Percentiles rank a stretch among this genome's conserved stretches.
These are phyloP conservation scores for Enteromius afrohamiltoni DNA, from an alignment of 2,797 vertebrate species.

Conservation along the genomic window DNA sequence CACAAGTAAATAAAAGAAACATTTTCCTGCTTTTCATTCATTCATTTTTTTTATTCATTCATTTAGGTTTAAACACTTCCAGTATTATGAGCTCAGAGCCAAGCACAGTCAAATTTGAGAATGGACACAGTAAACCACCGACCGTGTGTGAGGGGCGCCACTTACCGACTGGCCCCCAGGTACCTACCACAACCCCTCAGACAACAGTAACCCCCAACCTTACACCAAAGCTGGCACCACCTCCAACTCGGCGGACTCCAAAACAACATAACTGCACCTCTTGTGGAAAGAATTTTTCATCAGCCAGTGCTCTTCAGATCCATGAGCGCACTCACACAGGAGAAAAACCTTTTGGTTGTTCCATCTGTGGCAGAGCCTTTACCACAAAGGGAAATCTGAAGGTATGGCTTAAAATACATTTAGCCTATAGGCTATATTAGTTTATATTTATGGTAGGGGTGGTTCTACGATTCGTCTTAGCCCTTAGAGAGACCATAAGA, in stretches of 20 bases:
- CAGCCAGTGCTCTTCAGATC: slow-evolving; percentile 98
- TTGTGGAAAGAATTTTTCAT: slow-evolving; percentile 99
- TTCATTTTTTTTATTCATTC: neutral
- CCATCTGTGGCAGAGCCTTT: slow-evolving; percentile 98
- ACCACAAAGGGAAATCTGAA: slow-evolving; percentile 99
- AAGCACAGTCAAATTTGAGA: slow-evolving; percentile 97
- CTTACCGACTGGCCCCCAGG: slow-evolving; percentile 87
- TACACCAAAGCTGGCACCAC: slow-evolving; percentile 94
- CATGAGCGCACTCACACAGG: slow-evolving; percentile 99
- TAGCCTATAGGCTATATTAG: slow-evolving; percentile 7
- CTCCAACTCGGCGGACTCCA: slow-evolving; percentile 94
- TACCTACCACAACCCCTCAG: slow-evolving; percentile 85
- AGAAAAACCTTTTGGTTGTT: slow-evolving; percentile 99
- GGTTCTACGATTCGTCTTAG: no score
- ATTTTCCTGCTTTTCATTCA: slow-evolving; percentile 71
- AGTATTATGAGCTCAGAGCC: slow-evolving; percentile 89
- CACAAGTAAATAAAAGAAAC: neutral
- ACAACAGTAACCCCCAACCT: slow-evolving; percentile 90
- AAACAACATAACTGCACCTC: slow-evolving; percentile 99
- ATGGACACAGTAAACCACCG: slow-evolving; percentile 91
- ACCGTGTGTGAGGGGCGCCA: slow-evolving; percentile 88
- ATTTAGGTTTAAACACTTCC: slow-evolving; percentile 85
- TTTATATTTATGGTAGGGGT: no score
- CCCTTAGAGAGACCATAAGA: no score
- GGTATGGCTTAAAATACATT: slow-evolving; percentile 77